phyloP scores from a whole-genome alignment of 2,797 vertebrate species.

The Pristis pectinata region DNA sequence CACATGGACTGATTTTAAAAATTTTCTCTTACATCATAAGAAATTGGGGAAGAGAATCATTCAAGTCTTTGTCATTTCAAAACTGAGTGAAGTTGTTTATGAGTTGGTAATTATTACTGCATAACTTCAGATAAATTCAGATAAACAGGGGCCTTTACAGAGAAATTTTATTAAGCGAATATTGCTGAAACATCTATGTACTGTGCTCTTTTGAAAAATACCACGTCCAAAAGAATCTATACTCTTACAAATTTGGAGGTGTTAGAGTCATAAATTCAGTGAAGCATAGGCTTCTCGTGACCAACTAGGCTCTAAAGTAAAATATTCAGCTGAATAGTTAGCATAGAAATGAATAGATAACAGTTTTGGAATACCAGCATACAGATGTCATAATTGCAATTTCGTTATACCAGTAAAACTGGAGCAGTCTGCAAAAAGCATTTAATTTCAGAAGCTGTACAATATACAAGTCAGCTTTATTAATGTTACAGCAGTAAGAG shows the following conservation, averaged over 20 bases:
- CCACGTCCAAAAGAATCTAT: not conserved
- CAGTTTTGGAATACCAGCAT: not conserved
- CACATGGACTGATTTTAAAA: not conserved
- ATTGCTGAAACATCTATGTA: not conserved
- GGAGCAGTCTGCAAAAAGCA: not conserved
- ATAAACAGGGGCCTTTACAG: not conserved
- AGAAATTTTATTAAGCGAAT: not conserved
- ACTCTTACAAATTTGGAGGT: not conserved
- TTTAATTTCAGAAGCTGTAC: conserved; percentile 14
- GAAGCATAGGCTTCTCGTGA: not conserved
- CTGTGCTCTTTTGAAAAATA: not conserved
- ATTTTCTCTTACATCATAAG: not conserved
- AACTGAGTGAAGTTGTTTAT: not conserved
- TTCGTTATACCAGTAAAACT: not conserved
- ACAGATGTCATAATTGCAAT: not conserved
- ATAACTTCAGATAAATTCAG: conserved; percentile 7
- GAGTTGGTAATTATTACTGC: not conserved
- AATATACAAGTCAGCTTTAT: not conserved
- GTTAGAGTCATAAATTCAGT: not conserved
- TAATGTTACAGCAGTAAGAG: not conserved
- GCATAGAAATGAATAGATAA: not conserved
- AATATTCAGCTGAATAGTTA: not conserved
- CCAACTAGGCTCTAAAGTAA: not conserved
- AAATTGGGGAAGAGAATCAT: not conserved
- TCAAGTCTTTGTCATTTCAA: not conserved